These are phyloP conservation scores for Nemurella pictetii DNA, from an alignment of 2,888 invertebrate genomes.

Conservation along the genomic window DNA sequence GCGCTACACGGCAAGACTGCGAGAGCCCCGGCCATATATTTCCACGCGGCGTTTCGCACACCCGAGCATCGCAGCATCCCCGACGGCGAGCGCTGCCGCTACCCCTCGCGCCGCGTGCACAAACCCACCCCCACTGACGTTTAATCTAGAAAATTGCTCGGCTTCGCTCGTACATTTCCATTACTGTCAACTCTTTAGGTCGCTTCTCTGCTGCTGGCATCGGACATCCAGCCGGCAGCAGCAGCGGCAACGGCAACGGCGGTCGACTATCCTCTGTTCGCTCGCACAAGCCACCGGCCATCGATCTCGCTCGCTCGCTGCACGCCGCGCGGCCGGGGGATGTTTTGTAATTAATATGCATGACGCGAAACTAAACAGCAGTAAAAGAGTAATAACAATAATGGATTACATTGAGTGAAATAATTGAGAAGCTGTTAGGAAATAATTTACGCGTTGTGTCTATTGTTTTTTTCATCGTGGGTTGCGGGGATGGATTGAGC, in stretches of 20 bases:
- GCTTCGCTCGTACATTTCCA: slow-evolving; percentile 63
- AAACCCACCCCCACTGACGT: slow-evolving; percentile 53
- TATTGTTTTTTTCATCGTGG: not conserved
- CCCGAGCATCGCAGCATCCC: slow-evolving; percentile 37
- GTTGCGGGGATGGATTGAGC: too few species aligned
- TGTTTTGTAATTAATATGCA: not conserved
- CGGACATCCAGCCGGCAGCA: slow-evolving; percentile 1
- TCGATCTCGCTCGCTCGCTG: not conserved
- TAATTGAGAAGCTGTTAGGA: not conserved
- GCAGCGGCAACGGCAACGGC: too few species aligned
- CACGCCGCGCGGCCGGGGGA: not conserved
- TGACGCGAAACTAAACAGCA: not conserved
- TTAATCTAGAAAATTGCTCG: slow-evolving; percentile 68
- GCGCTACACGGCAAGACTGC: too few species aligned
- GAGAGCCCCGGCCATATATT: slow-evolving; percentile 36
- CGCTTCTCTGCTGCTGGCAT: slow-evolving; percentile 24
- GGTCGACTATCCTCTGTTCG: not conserved
- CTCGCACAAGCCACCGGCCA: not conserved
- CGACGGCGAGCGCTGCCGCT: slow-evolving; percentile 26
- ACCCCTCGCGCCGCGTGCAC: slow-evolving; percentile 4
- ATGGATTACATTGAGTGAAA: slow-evolving; percentile 11
- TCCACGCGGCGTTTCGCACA: slow-evolving; percentile 29
- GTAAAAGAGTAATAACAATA: slow-evolving; percentile 21
- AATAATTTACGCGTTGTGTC: not conserved
- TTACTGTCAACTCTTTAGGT: slow-evolving; percentile 58